Base-by-base conservation (phyloP, 2,888 invertebrate species). In the Volucella inanis region DNA sequence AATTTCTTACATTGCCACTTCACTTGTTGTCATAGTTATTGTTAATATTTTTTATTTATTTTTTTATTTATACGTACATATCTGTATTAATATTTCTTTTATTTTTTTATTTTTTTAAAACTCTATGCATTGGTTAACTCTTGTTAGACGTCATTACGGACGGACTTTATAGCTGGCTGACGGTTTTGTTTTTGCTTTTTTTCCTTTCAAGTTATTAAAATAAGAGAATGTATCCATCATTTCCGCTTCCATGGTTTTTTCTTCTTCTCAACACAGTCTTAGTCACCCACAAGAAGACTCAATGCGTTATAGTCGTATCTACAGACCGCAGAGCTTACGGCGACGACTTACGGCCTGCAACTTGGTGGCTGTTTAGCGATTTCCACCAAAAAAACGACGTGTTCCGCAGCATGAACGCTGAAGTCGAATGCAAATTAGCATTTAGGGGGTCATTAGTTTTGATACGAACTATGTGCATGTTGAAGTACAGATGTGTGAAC, bases 191-290 rank as follows among this genome's bases (percentile, higher is more conserved):
- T 68, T 75, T 81, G 67, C 72, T 70, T 62, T 67, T 50, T 45
- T 62, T 70, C 10, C 15, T 67, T 64, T 8, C 43, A 47, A 78
- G 78, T 84, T 88, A 76, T 84, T 81, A 55, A 76, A 84, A 87
- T 82, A 77, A 87, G 81, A 80, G 76, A 81, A 85, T 85, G 90
- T 90, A 91, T 91, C 90, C 91, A 91, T 91, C 91, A 91, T 91
- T 91, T 91, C 91, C 91, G 91, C 91, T 91, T 91, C 90, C 90
- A 90, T 91, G 91, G 90, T 89, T 90, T 90, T 88, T 88, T 70
- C 88, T 87, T 43, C 68, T 78, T 68, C 54, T 45, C 10, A 50
- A 18, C 43, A 18, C 52, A 31, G 61, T 14, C 55, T 84, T 79
- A 84, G 79, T 84, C 84, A 80, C 75, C 84, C 70, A 76, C 70